These are phyloP conservation scores for Hemiscyllium ocellatum DNA, from an alignment of 2,113 vertebrate species.

Conservation along the genomic window DNA sequence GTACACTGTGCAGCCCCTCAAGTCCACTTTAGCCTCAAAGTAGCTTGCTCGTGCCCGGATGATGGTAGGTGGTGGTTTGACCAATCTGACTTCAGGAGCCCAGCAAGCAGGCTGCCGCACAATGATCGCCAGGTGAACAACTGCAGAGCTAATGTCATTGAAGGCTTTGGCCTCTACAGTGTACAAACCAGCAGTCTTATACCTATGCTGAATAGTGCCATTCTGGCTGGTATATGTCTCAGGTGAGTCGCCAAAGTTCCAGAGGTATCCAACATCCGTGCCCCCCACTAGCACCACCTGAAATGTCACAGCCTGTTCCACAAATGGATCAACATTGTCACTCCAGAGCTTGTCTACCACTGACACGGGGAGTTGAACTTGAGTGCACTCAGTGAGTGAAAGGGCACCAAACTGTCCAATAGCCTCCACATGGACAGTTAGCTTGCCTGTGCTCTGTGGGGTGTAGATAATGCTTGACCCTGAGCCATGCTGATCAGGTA, in stretches of 20 bases:
- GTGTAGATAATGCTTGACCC: conserved; percentile 55
- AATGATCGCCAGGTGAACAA: conserved; percentile 43
- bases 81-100: conserved; percentile 46
- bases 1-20: conserved; percentile 57
- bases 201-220: conserved; percentile 48
- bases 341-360: conserved; percentile 43
- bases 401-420: conserved; percentile 53
- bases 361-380: conserved; percentile 53
- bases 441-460: conserved; percentile 47
- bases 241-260: conserved; percentile 58
- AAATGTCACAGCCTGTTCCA: conserved; percentile 49
- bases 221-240: conserved; percentile 40
- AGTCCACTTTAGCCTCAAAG: conserved; percentile 59
- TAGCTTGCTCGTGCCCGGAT: conserved; percentile 50
- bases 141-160: conserved; percentile 55
- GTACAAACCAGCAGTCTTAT: conserved; percentile 47
- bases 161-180: conserved; percentile 49
- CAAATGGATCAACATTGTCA: conserved; percentile 48
- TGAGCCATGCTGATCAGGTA: conserved; percentile 35
- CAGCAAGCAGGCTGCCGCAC: conserved; percentile 53
- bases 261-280: conserved; percentile 52
- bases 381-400: conserved; percentile 41
- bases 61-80: conserved; percentile 48
- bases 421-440: conserved; percentile 52
- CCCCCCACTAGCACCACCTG: conserved; percentile 44